Percentiles rank a stretch among this genome's conserved stretches.
These are phyloP conservation scores for Porites divaricata DNA, from an alignment of 92 coral and sea anemone species.

Conservation along the genomic window DNA sequence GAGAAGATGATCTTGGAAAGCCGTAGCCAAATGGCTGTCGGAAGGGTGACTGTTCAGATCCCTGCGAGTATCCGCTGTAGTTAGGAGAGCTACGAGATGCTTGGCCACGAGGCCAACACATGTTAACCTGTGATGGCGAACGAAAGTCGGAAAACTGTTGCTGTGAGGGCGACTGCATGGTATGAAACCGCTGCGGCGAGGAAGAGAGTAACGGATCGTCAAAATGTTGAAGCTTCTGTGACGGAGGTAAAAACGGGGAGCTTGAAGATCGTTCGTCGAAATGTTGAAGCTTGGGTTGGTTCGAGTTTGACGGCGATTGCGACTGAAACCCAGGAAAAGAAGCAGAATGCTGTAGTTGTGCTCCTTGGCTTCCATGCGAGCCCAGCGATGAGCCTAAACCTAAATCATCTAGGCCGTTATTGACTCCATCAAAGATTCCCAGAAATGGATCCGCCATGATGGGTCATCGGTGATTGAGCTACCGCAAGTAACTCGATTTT, in stretches of 20 bases:
- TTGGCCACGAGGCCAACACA: conserved; percentile 81
- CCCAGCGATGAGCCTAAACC: conserved; percentile 74
- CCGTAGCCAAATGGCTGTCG: conserved; percentile 85
- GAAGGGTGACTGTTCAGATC: conserved; percentile 76
- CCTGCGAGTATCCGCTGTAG: conserved; percentile 48
- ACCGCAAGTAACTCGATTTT: conserved; percentile 13
- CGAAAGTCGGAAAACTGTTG: conserved; percentile 84
- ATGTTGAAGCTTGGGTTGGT: conserved; percentile 83
- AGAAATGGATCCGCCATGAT: conserved; percentile 93
- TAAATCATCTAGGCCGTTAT: conserved; percentile 78
- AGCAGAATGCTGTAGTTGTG: conserved; percentile 80
- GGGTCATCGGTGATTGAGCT: conserved; percentile 43
- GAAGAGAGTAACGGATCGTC: conserved; percentile 89
- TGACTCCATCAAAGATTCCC: conserved; percentile 89
- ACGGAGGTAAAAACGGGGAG: conserved; percentile 73
- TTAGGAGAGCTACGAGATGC: conserved; percentile 62
- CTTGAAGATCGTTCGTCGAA: conserved; percentile 84
- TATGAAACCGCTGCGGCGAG: conserved; percentile 77
- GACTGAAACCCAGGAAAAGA: conserved; percentile 81
- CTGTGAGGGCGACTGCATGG: conserved; percentile 80
- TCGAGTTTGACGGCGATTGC: conserved; percentile 65
- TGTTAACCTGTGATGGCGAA: conserved; percentile 85
- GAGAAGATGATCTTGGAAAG: conserved; percentile 86
- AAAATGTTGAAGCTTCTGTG: conserved; percentile 97
- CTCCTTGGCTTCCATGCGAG: conserved; percentile 74